A percentile compares a stretch with the other conserved stretches of the same genome.
phyloP scores from a whole-genome alignment of 2,888 invertebrate genomes.

The Papilio protenor region DNA sequence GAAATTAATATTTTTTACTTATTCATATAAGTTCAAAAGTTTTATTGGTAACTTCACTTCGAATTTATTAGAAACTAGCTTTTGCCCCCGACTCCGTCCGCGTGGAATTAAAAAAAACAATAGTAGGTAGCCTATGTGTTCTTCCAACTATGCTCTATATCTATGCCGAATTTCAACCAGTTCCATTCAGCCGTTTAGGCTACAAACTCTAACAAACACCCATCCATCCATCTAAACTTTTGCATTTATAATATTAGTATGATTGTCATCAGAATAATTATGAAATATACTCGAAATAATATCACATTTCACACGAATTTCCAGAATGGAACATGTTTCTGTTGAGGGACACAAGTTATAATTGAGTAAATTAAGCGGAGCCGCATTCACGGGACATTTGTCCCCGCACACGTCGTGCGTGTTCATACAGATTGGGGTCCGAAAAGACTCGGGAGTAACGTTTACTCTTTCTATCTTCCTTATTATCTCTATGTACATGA shows the following conservation, averaged over 20 bases:
- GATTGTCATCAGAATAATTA: neutral
- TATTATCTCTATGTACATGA: neutral
- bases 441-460: neutral
- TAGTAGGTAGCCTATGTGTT: too few species aligned
- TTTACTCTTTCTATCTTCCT: neutral
- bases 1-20: too few species aligned
- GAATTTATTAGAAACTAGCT: neutral
- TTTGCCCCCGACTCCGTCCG: too few species aligned
- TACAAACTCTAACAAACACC: too few species aligned
- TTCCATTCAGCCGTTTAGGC: too few species aligned
- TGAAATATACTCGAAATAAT: neutral
- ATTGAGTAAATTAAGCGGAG: conserved; percentile 21
- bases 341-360: conserved; percentile 9
- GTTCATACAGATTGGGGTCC: neutral
- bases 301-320: conserved; percentile 4
- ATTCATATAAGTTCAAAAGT: neutral
- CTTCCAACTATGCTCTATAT: too few species aligned
- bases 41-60: neutral
- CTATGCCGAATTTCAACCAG: too few species aligned
- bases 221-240: too few species aligned
- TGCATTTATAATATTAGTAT: too few species aligned
- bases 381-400: conserved; percentile 6
- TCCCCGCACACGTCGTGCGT: neutral
- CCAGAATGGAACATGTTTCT: neutral
- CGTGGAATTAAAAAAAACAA: too few species aligned